Percentiles rank a stretch among this genome's conserved stretches.
These are phyloP conservation scores for Fulica atra DNA, from an alignment of 2,113 vertebrate species.

Conservation along the genomic window DNA sequence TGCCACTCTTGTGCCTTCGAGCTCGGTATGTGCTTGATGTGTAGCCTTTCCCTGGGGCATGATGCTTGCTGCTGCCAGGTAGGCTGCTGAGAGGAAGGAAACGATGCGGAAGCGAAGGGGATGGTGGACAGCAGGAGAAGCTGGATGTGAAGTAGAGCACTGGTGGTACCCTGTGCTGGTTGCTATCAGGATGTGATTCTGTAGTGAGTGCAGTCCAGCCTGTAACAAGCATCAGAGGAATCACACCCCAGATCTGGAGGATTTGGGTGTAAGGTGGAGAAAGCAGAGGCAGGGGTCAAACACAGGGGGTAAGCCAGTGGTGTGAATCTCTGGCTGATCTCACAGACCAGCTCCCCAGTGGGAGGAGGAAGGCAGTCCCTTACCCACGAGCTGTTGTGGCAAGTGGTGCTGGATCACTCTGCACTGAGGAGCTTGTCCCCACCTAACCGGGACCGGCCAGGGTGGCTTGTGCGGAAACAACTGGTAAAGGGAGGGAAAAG, in stretches of 20 bases:
- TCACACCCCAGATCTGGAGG: background rate
- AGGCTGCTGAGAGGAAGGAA: background rate
- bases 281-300: background rate
- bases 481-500: background rate
- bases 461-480: background rate
- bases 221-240: background rate
- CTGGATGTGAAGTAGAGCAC: background rate
- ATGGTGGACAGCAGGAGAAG: background rate
- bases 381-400: background rate
- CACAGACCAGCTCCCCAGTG: background rate
- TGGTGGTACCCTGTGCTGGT: background rate
- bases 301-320: background rate
- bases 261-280: background rate
- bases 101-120: background rate
- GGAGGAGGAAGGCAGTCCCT: background rate
- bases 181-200: background rate
- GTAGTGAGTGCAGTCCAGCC: background rate
- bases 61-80: background rate
- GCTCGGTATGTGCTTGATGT: background rate
- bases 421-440: background rate
- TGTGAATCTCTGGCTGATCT: background rate
- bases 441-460: background rate
- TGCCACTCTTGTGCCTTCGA: background rate
- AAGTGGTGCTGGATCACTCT: background rate
- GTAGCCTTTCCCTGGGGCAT: rapidly evolving